Base-by-base conservation (phyloP, 1,140 invertebrate genomes). In the Harpegnathos saltator region DNA sequence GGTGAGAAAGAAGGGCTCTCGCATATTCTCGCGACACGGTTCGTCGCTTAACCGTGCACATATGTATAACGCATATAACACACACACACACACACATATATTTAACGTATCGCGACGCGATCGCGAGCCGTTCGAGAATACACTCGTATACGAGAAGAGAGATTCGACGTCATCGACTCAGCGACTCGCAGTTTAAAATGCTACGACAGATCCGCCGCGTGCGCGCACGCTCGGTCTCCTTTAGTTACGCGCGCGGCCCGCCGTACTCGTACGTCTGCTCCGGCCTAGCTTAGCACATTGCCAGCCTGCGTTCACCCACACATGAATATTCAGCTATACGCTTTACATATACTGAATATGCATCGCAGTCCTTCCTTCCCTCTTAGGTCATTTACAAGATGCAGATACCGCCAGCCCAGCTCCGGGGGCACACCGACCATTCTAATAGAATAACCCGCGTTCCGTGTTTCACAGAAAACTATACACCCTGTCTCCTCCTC, bases 331-430 rank as follows among this genome's bases (percentile, higher is more conserved):
- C 92, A 93, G 91, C 81, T 84, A 44, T 59, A 71, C 87, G 90
- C 91, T 93, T 93, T 93, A 92, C 92, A 93, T 93, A 93, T 88
- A 92, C 90, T 93, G 92, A 93, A 93, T 93, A 93, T 93, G 92
- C 91, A 93, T 92, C 91, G 88, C 63, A 91, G 91, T 92, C 90
- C 91, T 92, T 93, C 92, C 92, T 93, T 92, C 90, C 91, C 91
- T 93, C 92, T 93, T 93, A 93, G 91, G 92, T 93, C 91, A 93
- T 93, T 93, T 93, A 93, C 92, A 92, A 93, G 92, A 93, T 93
- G 91, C 91, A 92, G 92, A 93, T 93, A 93, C 38, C 85, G 88
- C 83, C 80, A 56, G 75, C 85, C 73, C 85, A 87, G 87, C 84
- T 84, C 82, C 83, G 78, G 83, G 86, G 69, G 50, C 74, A 82